Evolutionary conservation across 2,888 invertebrate genomes (phyloP), one percentile per base, ranked within the genome.

Genomic region (Erpobdella octoculata): DNA sequence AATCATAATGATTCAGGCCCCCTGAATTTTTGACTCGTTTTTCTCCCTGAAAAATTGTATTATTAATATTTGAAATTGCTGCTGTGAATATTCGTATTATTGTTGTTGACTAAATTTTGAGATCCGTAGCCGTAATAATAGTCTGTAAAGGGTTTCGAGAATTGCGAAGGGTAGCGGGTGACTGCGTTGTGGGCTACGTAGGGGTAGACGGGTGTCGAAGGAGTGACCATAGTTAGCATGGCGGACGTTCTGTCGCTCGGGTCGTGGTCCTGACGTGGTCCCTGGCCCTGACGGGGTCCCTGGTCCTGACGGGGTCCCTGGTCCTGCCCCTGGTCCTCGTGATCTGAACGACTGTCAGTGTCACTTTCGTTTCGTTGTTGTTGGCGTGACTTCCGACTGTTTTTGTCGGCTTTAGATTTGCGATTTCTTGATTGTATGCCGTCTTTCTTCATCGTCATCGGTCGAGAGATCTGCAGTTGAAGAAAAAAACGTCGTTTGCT

Each of bases 351-450:
- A n/a, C n/a, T n/a, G n/a, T n/a, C n/a, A n/a, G n/a, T n/a, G n/a
- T n/a, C n/a, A n/a, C n/a, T n/a, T n/a, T n/a, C n/a, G n/a, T n/a
- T n/a, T n/a, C n/a, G n/a, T n/a, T n/a, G n/a, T n/a, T 53, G 53
- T 21, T 53, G 53, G 28, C 53, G 53, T 25, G 53, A 53, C 28
- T 28, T 3, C n/a, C 53, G 6, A 12, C 21, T 25, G 6, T 8
- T 25, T 28, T 53, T 53, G 53, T 53, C 53, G 18, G 21, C 28
- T 31, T 69, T 69, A 12, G 69, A 69, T 67, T 72, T 72, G 28
- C 72, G 66, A 61, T 72, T 72, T 21, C 72, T 41, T 15, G 67
- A 67, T 37, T 72, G 72, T 18, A 72, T 72, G 35, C 72, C 35
- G 2, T 72, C 72, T 37, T 65, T 71, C 53, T 46, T 65, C 71